A percentile compares a stretch with the other conserved stretches of the same genome.
phyloP scores from a whole-genome alignment of 1,140 invertebrate genomes.

The Drosophila erecta region DNA sequence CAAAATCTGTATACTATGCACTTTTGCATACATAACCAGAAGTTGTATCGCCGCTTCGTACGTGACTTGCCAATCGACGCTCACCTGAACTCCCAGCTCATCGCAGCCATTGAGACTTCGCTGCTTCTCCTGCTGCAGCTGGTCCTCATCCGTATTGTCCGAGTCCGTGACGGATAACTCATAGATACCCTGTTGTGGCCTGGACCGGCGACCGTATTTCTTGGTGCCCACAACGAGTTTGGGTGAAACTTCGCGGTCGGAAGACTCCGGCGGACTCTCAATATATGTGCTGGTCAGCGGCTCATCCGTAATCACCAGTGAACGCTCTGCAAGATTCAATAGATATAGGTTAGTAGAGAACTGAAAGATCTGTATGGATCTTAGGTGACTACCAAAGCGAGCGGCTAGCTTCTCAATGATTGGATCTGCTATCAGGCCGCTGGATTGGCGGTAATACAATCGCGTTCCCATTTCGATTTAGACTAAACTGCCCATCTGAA shows the following conservation, averaged over 20 bases:
- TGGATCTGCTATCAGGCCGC: conserved; percentile 78
- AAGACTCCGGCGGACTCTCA: conserved; percentile 86
- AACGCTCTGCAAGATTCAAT: conserved; percentile 64
- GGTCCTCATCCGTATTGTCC: conserved; percentile 75
- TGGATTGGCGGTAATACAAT: conserved; percentile 76
- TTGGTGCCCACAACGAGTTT: conserved; percentile 91
- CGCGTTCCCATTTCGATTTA: conserved; percentile 63
- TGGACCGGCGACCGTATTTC: conserved; percentile 90
- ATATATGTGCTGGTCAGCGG: conserved; percentile 43
- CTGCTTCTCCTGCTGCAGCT: conserved; percentile 58
- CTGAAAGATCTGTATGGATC: neutral
- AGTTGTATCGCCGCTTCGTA: neutral
- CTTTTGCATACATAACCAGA: conserved; percentile 4
- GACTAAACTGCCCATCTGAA: conserved; percentile 15
- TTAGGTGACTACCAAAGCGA: conserved; percentile 60
- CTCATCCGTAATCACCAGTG: conserved; percentile 72
- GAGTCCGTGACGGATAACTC: conserved; percentile 76
- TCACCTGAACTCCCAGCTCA: conserved; percentile 57
- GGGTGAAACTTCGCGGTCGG: conserved; percentile 89
- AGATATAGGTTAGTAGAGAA: conserved; percentile 7
- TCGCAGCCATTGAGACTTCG: conserved; percentile 53
- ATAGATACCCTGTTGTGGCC: conserved; percentile 84
- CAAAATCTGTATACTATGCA: conserved; percentile 4
- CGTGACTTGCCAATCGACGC: conserved; percentile 2
- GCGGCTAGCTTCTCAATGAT: conserved; percentile 78